These are phyloP conservation scores for Neofelis nebulosa DNA, from an alignment of 2,113 vertebrate species.

Conservation along the genomic window DNA sequence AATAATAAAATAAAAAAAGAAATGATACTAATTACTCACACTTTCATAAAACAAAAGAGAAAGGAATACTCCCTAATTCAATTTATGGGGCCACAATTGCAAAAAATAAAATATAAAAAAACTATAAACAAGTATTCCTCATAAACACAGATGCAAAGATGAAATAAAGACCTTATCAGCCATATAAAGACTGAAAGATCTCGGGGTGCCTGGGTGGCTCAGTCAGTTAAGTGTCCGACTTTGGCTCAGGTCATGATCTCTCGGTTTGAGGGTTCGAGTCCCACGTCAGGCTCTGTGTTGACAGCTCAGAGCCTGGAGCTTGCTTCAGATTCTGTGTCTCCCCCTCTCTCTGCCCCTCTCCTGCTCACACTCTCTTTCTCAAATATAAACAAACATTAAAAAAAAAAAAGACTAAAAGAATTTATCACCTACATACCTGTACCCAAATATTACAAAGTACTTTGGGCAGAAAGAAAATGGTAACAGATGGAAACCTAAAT, in stretches of 20 bases:
- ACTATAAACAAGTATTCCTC: neutral
- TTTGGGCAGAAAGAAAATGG: neutral
- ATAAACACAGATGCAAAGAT: neutral
- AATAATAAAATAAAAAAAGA: neutral
- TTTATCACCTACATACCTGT: neutral
- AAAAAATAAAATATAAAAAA: neutral
- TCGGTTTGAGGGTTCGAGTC: too few relatives aligned
- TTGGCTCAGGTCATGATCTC: too few relatives aligned
- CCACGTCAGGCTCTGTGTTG: too few relatives aligned
- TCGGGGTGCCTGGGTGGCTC: too few relatives aligned
- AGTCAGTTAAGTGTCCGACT: too few relatives aligned
- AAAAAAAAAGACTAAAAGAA: neutral
- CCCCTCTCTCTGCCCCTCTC: too few relatives aligned
- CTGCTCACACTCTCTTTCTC: too few relatives aligned
- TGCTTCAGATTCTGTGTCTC: too few relatives aligned
- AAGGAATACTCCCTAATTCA: neutral
- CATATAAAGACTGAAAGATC: neutral
- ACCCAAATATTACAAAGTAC: neutral
- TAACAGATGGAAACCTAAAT: neutral
- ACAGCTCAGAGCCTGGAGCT: too few relatives aligned
- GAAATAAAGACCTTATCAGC: neutral
- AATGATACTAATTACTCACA: neutral
- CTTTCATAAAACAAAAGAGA: slow-evolving; percentile 3
- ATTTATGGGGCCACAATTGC: neutral
- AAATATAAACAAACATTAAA: too few relatives aligned